Percentiles rank a stretch among this genome's conserved stretches.
Evolutionary conservation across 2,113 vertebrate genomes (phyloP).

Genomic region (Myiagra hebetior): DNA sequence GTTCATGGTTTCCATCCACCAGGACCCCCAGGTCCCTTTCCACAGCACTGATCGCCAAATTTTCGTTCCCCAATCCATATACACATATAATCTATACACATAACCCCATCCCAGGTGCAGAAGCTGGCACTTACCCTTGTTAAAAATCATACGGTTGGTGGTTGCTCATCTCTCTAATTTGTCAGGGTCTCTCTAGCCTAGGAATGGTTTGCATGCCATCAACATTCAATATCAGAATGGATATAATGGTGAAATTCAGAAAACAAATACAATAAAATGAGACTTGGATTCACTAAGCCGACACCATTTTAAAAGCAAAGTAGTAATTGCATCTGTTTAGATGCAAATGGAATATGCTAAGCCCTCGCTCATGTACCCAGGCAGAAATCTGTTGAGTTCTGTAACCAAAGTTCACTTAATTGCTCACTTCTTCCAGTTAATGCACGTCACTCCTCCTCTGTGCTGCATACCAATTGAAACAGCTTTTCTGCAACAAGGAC

Average conservation of each 20-base stretch:
- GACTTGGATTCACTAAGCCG: neutral
- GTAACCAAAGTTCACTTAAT: slow-evolving; percentile 29
- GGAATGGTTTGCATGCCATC: neutral
- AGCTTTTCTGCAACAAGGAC: neutral
- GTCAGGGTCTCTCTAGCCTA: neutral
- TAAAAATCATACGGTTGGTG: neutral
- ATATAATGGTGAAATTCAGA: neutral
- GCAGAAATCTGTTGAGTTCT: slow-evolving; percentile 10
- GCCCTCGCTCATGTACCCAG: neutral
- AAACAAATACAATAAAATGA: neutral
- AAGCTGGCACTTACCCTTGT: neutral
- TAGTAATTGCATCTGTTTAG: neutral
- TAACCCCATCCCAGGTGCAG: neutral
- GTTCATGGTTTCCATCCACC: neutral
- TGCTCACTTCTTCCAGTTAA: neutral
- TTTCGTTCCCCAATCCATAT: neutral
- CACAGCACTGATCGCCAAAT: neutral
- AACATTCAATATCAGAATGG: neutral
- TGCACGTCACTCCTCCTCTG: neutral
- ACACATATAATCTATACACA: neutral
- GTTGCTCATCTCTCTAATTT: neutral
- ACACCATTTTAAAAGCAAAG: neutral
- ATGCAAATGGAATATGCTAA: neutral
- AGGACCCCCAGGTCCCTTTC: neutral
- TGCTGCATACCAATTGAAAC: neutral